Conservation (phyloP, 2,797 vertebrate genomes). For the Pseudomugil gertrudae region DNA sequence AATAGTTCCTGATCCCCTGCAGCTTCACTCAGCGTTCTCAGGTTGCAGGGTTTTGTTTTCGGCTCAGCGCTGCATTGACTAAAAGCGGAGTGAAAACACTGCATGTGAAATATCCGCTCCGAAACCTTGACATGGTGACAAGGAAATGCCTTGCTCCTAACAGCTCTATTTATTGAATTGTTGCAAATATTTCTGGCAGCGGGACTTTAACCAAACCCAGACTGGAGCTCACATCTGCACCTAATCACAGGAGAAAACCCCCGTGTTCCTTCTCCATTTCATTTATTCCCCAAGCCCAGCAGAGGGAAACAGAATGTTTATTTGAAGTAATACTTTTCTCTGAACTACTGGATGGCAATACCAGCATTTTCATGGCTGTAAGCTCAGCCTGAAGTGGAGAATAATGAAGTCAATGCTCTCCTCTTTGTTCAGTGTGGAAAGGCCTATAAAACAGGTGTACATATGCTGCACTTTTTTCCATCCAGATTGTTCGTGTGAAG, state of each 20-base stretch:
- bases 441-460: background rate
- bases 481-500: background rate
- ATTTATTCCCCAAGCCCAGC: constrained; percentile 79
- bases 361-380: constrained; percentile 63
- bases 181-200: constrained; percentile 82
- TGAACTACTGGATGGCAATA: constrained; percentile 79
- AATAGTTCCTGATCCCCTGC: background rate
- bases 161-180: constrained; percentile 86
- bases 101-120: constrained; percentile 70
- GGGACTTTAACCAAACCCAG: constrained; percentile 82
- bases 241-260: constrained; percentile 78
- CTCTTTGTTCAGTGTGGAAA: background rate
- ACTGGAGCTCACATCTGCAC: constrained; percentile 81
- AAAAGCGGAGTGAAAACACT: constrained; percentile 49
- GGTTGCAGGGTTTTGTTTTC: constrained; percentile 34
- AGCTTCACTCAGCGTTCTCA: constrained; percentile 6
- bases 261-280: constrained; percentile 74
- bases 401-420: background rate
- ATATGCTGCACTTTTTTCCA: background rate
- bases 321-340: constrained; percentile 82
- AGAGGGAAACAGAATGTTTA: constrained; percentile 80
- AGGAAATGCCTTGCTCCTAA: constrained; percentile 79
- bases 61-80: constrained; percentile 26
- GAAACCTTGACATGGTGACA: constrained; percentile 78
- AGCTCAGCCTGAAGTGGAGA: constrained; percentile 40